phyloP scores from a whole-genome alignment of 2,888 invertebrate species.

The Lysandra bellargus region DNA sequence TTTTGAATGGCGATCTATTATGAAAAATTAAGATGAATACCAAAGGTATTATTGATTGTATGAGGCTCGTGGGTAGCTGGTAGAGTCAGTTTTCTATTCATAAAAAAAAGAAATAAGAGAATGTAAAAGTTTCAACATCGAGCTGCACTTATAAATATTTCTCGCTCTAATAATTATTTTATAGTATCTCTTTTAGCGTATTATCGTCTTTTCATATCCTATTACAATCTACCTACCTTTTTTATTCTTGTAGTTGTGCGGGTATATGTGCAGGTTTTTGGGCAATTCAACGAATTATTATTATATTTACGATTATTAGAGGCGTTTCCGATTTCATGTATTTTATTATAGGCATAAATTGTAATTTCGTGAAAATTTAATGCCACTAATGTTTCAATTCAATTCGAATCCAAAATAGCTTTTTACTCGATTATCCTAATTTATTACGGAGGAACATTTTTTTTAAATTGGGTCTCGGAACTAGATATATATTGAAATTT shows the following conservation, averaged over 20 bases:
- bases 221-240: conserved; percentile 30
- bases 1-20: too few relatives aligned
- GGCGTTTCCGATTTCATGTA: background rate
- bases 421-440: background rate
- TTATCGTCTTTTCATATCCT: background rate
- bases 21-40: too few relatives aligned
- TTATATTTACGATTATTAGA: background rate
- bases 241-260: conserved; percentile 25
- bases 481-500: conserved; percentile 15
- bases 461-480: background rate
- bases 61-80: too few relatives aligned
- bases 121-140: background rate
- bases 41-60: too few relatives aligned
- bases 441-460: background rate
- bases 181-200: background rate
- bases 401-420: background rate
- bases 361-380: background rate
- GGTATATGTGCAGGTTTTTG: conserved; percentile 26
- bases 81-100: too few relatives aligned
- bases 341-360: conserved; percentile 7
- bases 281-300: conserved; percentile 1
- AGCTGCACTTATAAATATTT: background rate
- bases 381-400: background rate
- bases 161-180: background rate
- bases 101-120: too few relatives aligned